Evolutionary conservation across 2,888 invertebrate genomes (phyloP).

Genomic region (Caenorhabditis imperialis): DNA sequence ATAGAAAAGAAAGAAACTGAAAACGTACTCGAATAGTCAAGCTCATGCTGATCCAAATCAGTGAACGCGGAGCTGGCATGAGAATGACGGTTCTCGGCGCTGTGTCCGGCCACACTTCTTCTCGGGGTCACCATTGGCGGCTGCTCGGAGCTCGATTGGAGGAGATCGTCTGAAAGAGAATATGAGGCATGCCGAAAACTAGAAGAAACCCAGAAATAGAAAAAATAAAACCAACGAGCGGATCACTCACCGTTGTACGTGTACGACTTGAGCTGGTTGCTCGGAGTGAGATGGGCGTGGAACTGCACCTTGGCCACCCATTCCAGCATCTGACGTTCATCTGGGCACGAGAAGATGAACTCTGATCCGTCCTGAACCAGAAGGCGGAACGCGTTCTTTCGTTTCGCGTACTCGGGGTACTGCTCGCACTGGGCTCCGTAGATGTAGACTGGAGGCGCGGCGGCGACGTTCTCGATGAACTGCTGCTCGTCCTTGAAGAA

Average conservation of each 20-base stretch:
- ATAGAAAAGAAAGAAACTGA: constrained; percentile 2
- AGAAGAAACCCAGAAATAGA: background rate
- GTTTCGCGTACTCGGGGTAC: constrained; percentile 94
- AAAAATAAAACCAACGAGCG: no score
- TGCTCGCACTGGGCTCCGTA: constrained; percentile 87
- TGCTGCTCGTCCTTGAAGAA: constrained; percentile 95
- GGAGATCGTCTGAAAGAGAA: constrained; percentile 37
- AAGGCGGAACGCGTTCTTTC: constrained; percentile 92
- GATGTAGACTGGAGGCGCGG: constrained; percentile 79
- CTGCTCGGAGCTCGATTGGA: constrained; percentile 27
- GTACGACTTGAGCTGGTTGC: constrained; percentile 68
- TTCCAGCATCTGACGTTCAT: constrained; percentile 82
- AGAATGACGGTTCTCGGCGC: constrained; percentile 27
- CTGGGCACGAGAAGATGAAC: constrained; percentile 88
- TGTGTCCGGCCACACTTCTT: constrained; percentile 36
- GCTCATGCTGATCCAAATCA: constrained; percentile 44
- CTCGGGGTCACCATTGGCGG: constrained; percentile 43
- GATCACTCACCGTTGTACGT: constrained; percentile 48
- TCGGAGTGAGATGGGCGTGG: constrained; percentile 91
- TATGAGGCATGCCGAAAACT: constrained; percentile 14
- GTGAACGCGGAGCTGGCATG: constrained; percentile 37
- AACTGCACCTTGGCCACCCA: constrained; percentile 86
- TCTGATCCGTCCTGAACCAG: constrained; percentile 91
- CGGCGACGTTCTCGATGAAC: constrained; percentile 86
- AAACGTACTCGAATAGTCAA: constrained; percentile 52